Base-by-base conservation (phyloP, 2,888 invertebrate species). In the Anagyrus pseudococci region DNA sequence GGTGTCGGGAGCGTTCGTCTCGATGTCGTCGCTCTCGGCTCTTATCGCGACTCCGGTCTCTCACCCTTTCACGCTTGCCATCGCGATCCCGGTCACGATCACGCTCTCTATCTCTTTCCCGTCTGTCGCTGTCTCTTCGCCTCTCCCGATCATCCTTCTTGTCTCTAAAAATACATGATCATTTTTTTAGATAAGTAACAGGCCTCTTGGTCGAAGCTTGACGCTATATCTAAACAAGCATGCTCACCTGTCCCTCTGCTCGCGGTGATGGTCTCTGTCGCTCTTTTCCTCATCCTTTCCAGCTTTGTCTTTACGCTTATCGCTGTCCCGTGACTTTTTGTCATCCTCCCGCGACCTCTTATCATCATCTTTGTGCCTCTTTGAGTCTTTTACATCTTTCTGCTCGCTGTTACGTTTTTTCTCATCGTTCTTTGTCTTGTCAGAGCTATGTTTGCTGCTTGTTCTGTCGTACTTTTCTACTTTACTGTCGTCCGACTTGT, bases 1-100 rank as follows among this genome's bases (percentile, higher is more conserved):
- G 70, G 58, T 77, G 72, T 70, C 75, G 78, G 65, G 58, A 69
- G 71, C 74, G 79, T 29, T 75, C 77, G 47, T 78, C 78, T 49
- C 75, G 76, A 62, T 76, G 70, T 29, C 78, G 73, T 57, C 79
- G 72, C 59, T 80, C 78, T 26, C 79, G 70, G 20, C 78, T 73
- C 7, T 72, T 57, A 25, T 71, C 71, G 41, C 71, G 64, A 17
- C 69, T 69, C 59, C 72, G 73, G 29, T 73, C 71, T 33, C 68
- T 69, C 25, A 71, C 71, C 58, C 70, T 58, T 26, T 72, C 73
- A 55, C 74, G 70, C 58, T 76, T 77, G 43, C 74, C 73, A 66
- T 25, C 75, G 72, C 13, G 76, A 73, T 54, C 75, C 74, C 22
- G 79, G 76, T 62, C 76, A 72, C 22, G 79, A 74, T 49, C 79